Evolutionary conservation across 2,888 invertebrate genomes (phyloP), one percentile per base, ranked within the genome.

Genomic region (Troides aeacus): DNA sequence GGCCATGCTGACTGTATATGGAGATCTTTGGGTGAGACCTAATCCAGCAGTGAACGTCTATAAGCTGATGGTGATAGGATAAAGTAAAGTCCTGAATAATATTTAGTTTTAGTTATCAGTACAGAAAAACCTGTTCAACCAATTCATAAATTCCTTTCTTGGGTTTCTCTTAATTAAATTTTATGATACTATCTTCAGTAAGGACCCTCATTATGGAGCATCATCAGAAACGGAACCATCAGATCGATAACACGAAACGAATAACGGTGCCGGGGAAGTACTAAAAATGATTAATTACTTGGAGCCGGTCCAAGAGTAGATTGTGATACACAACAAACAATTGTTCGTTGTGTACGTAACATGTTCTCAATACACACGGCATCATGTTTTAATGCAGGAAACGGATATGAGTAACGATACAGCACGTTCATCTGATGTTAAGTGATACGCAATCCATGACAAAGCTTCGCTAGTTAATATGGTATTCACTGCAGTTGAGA

Each of bases 231-330:
- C 18, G 56, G 53, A 67, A 42, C 18, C 62, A 30, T 3, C 30
- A 53, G 62, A 67, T 61, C 61, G 62, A 67, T 67, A 56, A 36
- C 36, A 36, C n/a, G 24, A 62, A 23, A 66, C 66, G 23, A 62
- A 62, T 56, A 62, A 21, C 18, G 62, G 56, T 56, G 66, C 56
- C 39, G 42, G 61, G 42, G 56, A 66, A 62, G 5, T 61, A n/a
- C 53, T 67, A 62, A 67, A 61, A 62, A 66, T 67, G 61, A 67
- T 56, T 61, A 56, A 67, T 39, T 39, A 5, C 42, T 67, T 67
- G 61, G 66, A 62, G 21, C n/a, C 18, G 10, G 18, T 61, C 66
- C 66, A 67, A 67, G 15, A 56, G 23, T 23, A 42, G 56, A 56
- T 23, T 50, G 58, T 30, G 62, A 39, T 39, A 53, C 23, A 67